phyloP scores from a whole-genome alignment of 2,888 invertebrate species.

The Iselma pallidipennis region DNA sequence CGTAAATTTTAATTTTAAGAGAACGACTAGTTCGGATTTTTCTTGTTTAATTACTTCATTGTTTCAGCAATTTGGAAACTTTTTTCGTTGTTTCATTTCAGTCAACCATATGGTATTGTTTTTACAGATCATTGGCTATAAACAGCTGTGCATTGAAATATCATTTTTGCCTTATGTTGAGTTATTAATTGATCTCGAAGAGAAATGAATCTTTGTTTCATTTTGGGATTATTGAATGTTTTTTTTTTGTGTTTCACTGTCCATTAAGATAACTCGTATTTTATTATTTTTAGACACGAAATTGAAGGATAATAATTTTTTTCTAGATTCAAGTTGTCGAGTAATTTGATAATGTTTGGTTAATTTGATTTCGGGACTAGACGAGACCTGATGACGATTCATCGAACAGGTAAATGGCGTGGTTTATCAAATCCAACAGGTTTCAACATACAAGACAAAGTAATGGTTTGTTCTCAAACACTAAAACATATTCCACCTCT shows the following conservation, averaged over 20 bases:
- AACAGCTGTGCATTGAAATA: slow-evolving; percentile 32
- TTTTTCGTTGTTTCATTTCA: slow-evolving; percentile 27
- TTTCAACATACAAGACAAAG: slow-evolving; percentile 34
- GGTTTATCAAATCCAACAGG: slow-evolving; percentile 28
- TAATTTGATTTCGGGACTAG: background rate
- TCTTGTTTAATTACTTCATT: slow-evolving; percentile 44
- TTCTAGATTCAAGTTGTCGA: background rate
- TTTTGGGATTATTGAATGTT: too few relatives aligned
- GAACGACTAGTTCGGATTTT: too few relatives aligned
- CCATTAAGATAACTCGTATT: too few relatives aligned
- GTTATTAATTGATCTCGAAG: slow-evolving; percentile 20
- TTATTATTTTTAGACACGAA: too few relatives aligned
- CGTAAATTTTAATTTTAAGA: too few relatives aligned
- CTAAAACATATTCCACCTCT: slow-evolving; percentile 38
- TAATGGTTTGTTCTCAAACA: slow-evolving; percentile 21
- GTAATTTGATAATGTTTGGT: background rate
- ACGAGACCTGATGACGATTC: background rate
- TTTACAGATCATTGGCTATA: slow-evolving; percentile 29
- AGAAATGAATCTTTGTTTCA: too few relatives aligned
- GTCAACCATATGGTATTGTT: slow-evolving; percentile 37
- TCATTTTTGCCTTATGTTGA: slow-evolving; percentile 14
- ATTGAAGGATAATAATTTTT: too few relatives aligned
- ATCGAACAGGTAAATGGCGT: slow-evolving; percentile 23
- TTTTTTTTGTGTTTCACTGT: too few relatives aligned
- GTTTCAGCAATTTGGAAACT: slow-evolving; percentile 43